Evolutionary conservation across 2,797 vertebrate genomes (phyloP), one percentile per base, ranked within the genome.

Genomic region (Vespertilio murinus): DNA sequence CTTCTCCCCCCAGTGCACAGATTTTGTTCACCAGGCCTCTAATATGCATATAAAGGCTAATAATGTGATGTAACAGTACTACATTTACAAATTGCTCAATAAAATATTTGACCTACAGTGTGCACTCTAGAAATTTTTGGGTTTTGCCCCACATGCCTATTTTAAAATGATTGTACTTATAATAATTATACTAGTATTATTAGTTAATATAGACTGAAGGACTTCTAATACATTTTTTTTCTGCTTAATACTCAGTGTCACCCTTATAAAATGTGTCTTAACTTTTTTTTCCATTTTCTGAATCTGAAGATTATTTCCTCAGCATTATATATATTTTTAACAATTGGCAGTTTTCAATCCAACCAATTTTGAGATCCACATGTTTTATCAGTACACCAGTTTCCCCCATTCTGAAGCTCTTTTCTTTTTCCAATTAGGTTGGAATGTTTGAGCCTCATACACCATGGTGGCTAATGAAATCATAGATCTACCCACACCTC

Each of bases 1-100:
- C 2, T 4, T 2, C 56, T 14, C 4, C 23, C 10, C 11, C 5
- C 56, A 14, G 2, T 61, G 56, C 25, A 61, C 5, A 2, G 13
- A 61, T 61, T 61, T 61, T 61, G 59, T 61, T 12, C 28, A 61
- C 12, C 0, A 0, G 6, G 6, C 28, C 12, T 61, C 28, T 61
- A 30, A 6, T 77, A 61, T 33, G 4, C 4, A 80, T 28, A 30
- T 70, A 86, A 71, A 69, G 3, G 0, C 2, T 90, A 23, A 71
- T 91, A 83, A 35, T 73, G 16, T 83, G 9, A 77, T 9, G 45
- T 30, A 67, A 35, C 12, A 40, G 56, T 49, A 22, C 6, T 61
- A 64, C 16, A 71, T 49, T 59, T 81, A 86, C 23, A 47, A 88
- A 92, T 84, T n/a, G 3, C 1, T 64, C 23, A 65, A 52, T 16